These are phyloP conservation scores for Pheucticus melanocephalus DNA, from an alignment of 2,113 vertebrate species.

Conservation along the genomic window DNA sequence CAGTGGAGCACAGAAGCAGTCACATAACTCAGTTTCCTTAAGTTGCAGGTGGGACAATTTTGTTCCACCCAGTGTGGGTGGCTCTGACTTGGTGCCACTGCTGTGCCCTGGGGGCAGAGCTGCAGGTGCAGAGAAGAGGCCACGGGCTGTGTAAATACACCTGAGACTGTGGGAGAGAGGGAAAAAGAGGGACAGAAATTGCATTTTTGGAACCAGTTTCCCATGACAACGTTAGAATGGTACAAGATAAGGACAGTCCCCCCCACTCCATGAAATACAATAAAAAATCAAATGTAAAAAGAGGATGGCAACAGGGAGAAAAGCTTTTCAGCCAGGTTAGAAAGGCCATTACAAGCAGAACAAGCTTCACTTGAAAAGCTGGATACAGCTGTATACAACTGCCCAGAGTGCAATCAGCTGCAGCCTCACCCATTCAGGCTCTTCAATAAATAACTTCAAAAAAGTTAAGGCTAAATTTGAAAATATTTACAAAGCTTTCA, in stretches of 20 bases:
- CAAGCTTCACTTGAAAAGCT: neutral
- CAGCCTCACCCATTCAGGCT: neutral
- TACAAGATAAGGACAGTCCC: neutral
- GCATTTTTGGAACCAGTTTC: constrained; percentile 13
- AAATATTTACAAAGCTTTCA: constrained; percentile 47
- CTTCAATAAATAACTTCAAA: neutral
- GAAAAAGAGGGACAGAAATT: neutral
- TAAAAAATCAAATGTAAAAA: constrained; percentile 26
- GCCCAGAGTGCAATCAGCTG: neutral
- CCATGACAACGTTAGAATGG: neutral
- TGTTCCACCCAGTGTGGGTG: neutral
- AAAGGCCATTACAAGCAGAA: constrained; percentile 48
- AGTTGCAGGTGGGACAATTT: neutral
- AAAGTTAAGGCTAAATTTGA: neutral
- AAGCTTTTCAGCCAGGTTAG: constrained; percentile 26
- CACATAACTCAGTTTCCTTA: neutral
- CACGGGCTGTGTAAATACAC: neutral
- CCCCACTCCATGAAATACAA: neutral
- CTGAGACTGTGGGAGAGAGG: neutral
- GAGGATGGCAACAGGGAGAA: constrained; percentile 7
- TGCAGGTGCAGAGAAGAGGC: neutral
- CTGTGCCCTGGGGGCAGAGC: neutral
- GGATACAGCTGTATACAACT: neutral
- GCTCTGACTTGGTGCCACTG: neutral
- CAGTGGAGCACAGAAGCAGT: neutral